Conservation (phyloP, 2,797 vertebrate genomes). For the Dipus sagitta region DNA sequence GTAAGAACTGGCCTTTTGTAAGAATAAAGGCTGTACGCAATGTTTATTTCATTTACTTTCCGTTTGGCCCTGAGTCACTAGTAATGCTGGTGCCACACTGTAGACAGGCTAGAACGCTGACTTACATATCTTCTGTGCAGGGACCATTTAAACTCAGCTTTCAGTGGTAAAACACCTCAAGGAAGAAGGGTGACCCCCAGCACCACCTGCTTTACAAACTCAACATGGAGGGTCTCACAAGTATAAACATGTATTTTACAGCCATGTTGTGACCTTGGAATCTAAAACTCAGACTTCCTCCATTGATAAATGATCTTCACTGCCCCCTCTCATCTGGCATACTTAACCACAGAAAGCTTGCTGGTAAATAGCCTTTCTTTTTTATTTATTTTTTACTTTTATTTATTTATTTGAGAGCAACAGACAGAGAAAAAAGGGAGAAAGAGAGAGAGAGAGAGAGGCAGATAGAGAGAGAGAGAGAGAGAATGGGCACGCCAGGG, state of each 20-base stretch:
- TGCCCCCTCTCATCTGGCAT: slow-evolving; percentile 66
- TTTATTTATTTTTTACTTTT: no score
- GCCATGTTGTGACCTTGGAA: background rate
- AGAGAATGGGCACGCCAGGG: no score
- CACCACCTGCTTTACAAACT: background rate
- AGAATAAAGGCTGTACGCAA: slow-evolving; percentile 36
- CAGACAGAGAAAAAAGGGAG: no score
- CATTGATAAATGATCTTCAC: slow-evolving; percentile 55
- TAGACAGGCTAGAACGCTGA: background rate
- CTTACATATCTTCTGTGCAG: background rate
- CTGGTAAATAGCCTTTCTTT: slow-evolving; percentile 76
- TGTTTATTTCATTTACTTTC: background rate
- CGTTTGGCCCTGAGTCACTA: background rate
- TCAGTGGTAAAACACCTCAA: background rate
- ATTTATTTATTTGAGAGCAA: no score
- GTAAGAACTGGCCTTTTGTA: slow-evolving; percentile 31
- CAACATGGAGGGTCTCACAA: background rate
- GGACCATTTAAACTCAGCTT: background rate
- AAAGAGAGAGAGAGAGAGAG: no score
- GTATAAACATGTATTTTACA: background rate
- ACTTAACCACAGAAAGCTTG: slow-evolving; percentile 60
- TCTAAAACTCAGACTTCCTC: slow-evolving; percentile 18
- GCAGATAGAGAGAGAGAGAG: no score
- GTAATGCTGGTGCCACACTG: no score
- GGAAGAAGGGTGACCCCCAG: background rate